Conservation (phyloP, 2,888 invertebrate species). For the Cabera pusaria region DNA sequence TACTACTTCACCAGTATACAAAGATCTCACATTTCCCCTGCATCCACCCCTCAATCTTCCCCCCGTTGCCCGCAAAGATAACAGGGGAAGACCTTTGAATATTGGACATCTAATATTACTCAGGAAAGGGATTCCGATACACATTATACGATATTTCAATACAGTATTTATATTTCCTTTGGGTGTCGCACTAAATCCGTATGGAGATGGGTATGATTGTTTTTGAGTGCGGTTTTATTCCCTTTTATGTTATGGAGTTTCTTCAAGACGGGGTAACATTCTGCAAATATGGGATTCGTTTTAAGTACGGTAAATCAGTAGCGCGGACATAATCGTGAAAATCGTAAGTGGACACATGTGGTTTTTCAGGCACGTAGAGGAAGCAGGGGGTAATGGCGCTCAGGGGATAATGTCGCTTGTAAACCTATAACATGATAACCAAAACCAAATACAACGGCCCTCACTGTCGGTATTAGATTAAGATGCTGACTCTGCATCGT, state of each 20-base stretch:
- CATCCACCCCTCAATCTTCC: conserved; percentile 23
- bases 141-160: conserved; percentile 77
- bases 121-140: conserved; percentile 66
- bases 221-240: conserved; percentile 23
- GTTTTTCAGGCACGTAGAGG: too few relatives aligned
- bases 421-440: too few relatives aligned
- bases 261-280: too few relatives aligned
- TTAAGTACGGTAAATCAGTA: too few relatives aligned
- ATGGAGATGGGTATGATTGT: conserved; percentile 47
- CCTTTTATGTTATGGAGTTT: conserved; percentile 10
- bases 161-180: conserved; percentile 73
- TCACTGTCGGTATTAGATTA: too few relatives aligned
- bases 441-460: too few relatives aligned
- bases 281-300: too few relatives aligned
- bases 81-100: conserved; percentile 36
- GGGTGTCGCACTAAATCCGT: conserved; percentile 55
- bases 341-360: too few relatives aligned
- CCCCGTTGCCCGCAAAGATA: conserved; percentile 11
- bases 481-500: too few relatives aligned
- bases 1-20: conserved; percentile 47
- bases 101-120: conserved; percentile 52
- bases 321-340: too few relatives aligned
- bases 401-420: too few relatives aligned
- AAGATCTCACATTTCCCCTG: conserved; percentile 36
- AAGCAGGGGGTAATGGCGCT: too few relatives aligned